phyloP scores from a whole-genome alignment of 1,140 invertebrate genomes.

The Meteorus sp. region DNA sequence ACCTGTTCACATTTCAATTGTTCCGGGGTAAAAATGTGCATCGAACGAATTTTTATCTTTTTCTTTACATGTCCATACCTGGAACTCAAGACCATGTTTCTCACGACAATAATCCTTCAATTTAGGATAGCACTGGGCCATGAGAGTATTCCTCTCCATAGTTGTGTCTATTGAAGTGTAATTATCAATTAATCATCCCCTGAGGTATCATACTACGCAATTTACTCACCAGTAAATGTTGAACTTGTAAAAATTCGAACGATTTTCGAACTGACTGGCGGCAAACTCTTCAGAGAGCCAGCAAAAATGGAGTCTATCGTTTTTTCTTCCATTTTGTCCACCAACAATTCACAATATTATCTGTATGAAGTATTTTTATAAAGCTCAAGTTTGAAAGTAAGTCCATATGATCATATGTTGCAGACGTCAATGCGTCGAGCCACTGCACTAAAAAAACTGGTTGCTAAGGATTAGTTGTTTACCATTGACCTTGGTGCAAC shows the following conservation, averaged over 20 bases:
- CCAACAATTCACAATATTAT: no score
- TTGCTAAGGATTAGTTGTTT: constrained; percentile 16
- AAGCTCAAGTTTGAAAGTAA: no score
- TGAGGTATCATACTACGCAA: neutral
- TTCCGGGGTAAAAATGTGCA: constrained; percentile 7
- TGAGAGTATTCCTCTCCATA: constrained; percentile 95
- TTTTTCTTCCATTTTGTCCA: constrained; percentile 77
- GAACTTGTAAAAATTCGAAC: constrained; percentile 98
- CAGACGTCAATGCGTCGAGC: no score
- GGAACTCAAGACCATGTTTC: constrained; percentile 97
- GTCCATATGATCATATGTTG: neutral
- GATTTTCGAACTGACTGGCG: constrained; percentile 95
- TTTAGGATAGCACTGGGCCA: constrained; percentile 97
- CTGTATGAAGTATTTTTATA: no score
- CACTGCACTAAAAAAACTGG: neutral
- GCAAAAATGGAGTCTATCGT: constrained; percentile 89
- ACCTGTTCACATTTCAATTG: constrained; percentile 65
- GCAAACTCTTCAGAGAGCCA: constrained; percentile 85
- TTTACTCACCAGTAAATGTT: constrained; percentile 88
- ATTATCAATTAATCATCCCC: neutral
- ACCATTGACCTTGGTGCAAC: constrained; percentile 6
- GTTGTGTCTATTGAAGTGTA: constrained; percentile 77
- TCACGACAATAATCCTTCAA: constrained; percentile 97
- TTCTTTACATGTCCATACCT: no score
- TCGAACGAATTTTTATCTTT: constrained; percentile 1